These are phyloP conservation scores for Melanotus villosus DNA, from an alignment of 2,888 invertebrate genomes.

Conservation along the genomic window DNA sequence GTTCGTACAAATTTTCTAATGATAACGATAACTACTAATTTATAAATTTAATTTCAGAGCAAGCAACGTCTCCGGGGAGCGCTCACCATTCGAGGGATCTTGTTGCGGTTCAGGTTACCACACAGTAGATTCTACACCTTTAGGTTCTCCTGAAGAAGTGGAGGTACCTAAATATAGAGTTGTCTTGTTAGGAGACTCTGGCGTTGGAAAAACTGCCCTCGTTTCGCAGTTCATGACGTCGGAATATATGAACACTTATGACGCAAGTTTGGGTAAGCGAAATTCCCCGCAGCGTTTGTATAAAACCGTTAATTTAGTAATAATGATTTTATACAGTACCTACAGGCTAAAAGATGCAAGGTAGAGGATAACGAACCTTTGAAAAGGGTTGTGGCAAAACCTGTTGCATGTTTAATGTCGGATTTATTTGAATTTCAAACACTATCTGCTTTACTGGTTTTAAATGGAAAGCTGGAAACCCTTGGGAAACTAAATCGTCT, in stretches of 20 bases:
- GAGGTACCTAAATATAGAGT: constrained; percentile 85
- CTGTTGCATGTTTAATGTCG: constrained; percentile 26
- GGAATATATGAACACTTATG: constrained; percentile 96
- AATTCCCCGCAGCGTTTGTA: neutral
- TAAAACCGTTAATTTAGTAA: no score
- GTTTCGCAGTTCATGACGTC: constrained; percentile 96
- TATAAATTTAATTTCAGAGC: constrained; percentile 73
- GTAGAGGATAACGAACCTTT: neutral
- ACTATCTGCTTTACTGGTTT: neutral
- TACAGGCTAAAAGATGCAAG: neutral
- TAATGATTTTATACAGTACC: no score
- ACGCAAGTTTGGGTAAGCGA: constrained; percentile 86
- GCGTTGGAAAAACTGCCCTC: constrained; percentile 92
- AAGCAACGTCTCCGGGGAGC: constrained; percentile 77
- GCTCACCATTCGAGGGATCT: constrained; percentile 89
- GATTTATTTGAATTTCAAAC: constrained; percentile 6
- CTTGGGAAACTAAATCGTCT: neutral
- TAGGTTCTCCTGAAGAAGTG: constrained; percentile 81
- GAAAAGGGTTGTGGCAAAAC: neutral
- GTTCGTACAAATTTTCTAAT: no score
- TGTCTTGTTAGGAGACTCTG: constrained; percentile 86
- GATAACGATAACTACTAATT: no score
- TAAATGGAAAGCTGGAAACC: neutral
- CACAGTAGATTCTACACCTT: constrained; percentile 83
- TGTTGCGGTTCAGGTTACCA: constrained; percentile 87